Evolutionary conservation across 2,888 invertebrate genomes (phyloP), one percentile per base, ranked within the genome.

Genomic region (Zygogramma bicolorata): DNA sequence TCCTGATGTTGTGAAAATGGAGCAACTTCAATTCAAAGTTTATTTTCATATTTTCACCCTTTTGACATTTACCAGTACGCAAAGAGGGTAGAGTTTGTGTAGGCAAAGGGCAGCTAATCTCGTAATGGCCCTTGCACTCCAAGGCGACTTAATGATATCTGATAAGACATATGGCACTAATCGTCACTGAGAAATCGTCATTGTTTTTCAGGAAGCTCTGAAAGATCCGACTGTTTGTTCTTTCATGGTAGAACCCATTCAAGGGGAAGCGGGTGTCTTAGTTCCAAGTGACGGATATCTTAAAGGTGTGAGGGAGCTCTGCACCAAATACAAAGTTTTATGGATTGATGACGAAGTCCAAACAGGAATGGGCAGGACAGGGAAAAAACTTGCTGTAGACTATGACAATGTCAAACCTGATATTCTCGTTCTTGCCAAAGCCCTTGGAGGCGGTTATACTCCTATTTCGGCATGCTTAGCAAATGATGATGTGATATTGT

Each of bases 311-410:
- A 86, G 94, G 38, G 90, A 92, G 38, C 86, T 95, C 1, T 96
- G 95, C 85, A 90, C 90, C 29, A 93, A 93, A 81, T 89, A 95
- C 87, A 94, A 95, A 80, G 94, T 95, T 1, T 88, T 96, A 7
- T 94, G 93, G 91, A 94, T 95, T 73, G 94, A 94, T 8, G 95
- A 96, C 85, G 95, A 96, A 87, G 92, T 96, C 0, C 95, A 96
- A 86, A 94, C 95, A 13, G 95, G 95, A 4, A 88, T 95, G 1
- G 92, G 93, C 13, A 89, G 95, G 78, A 95, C 95, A n/a, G 95
- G 95, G 65, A 93, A 89, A 88, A 85, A 92, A 76, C 84, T 95
- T 68, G 93, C 93, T 59, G 90, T 92, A 1, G 93, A 95, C 84
- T 91, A 95, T 83, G 94, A 94, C 81, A 86, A 89, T 77, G 93